Evolutionary conservation across 2,888 invertebrate genomes (phyloP).

Genomic region (Harpagoxenus sublaevis): DNA sequence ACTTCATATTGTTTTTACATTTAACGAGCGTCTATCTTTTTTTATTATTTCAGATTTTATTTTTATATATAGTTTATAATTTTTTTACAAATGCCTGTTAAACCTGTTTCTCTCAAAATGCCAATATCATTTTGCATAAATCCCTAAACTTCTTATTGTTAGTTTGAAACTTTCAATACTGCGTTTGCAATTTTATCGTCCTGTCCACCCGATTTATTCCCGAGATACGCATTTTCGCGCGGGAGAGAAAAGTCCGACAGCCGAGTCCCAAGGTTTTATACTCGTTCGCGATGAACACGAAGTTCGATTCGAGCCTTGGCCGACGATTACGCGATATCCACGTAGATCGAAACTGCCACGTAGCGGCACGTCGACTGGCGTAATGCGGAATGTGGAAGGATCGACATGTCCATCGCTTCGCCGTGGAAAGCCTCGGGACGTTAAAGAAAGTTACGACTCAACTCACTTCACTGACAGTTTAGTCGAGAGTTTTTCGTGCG

Average conservation of each 20-base stretch:
- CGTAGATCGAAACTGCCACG: slow-evolving; percentile 59
- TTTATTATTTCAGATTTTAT: not conserved
- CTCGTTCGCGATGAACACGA: slow-evolving; percentile 19
- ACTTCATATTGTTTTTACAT: too few relatives aligned
- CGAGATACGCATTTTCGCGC: slow-evolving; percentile 39
- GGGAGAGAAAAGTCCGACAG: slow-evolving; percentile 32
- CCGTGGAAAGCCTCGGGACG: slow-evolving; percentile 53
- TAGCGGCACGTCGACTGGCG: slow-evolving; percentile 50
- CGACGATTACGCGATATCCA: slow-evolving; percentile 54
- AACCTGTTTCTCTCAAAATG: not conserved
- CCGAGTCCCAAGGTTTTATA: slow-evolving; percentile 18
- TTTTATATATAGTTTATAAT: slow-evolving; percentile 1
- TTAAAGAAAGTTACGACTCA: slow-evolving; percentile 59
- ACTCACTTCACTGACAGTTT: slow-evolving; percentile 47
- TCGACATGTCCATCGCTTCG: slow-evolving; percentile 58
- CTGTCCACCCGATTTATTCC: slow-evolving; percentile 35
- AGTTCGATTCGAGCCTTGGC: slow-evolving; percentile 47
- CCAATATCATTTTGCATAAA: slow-evolving; percentile 1
- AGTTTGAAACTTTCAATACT: slow-evolving; percentile 30
- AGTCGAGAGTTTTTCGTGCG: slow-evolving; percentile 46
- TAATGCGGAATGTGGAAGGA: slow-evolving; percentile 59
- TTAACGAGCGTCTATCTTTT: too few relatives aligned
- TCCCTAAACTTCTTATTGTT: not conserved
- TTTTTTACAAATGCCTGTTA: slow-evolving; percentile 1
- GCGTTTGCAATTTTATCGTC: slow-evolving; percentile 29